A percentile compares a stretch with the other conserved stretches of the same genome.
These are phyloP conservation scores for Villa cingulata DNA, from an alignment of 2,888 invertebrate genomes.

Conservation along the genomic window DNA sequence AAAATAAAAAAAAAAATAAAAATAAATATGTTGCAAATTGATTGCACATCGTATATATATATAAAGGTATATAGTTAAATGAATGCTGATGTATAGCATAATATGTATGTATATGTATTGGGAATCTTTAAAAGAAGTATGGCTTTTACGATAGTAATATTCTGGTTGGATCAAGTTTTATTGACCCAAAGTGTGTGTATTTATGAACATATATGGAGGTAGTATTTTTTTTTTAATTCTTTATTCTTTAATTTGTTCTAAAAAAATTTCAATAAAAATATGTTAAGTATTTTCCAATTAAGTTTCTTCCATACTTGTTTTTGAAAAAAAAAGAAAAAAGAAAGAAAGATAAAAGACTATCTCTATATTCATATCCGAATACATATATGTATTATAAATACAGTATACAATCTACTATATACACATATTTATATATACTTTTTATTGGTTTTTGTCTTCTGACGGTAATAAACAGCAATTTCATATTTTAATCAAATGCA, in stretches of 20 bases:
- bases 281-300: conserved; percentile 12
- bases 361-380: too few species aligned
- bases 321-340: too few species aligned
- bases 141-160: not conserved
- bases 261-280: conserved; percentile 9
- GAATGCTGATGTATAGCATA: not conserved
- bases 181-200: conserved; percentile 11
- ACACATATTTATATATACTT: too few species aligned
- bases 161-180: conserved; percentile 8
- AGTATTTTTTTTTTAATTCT: conserved; percentile 4
- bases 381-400: too few species aligned
- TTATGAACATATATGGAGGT: conserved; percentile 4
- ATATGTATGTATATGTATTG: too few species aligned
- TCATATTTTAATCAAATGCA: conserved; percentile 13
- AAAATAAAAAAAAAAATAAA: too few species aligned
- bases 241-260: not conserved
- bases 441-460: not conserved
- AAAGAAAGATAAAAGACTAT: too few species aligned
- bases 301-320: not conserved
- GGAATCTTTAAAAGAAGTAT: not conserved
- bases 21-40: too few species aligned
- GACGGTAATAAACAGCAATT: conserved; percentile 7
- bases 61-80: too few species aligned
- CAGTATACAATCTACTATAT: too few species aligned
- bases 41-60: too few species aligned